These are phyloP conservation scores for Radopholus similis DNA, from an alignment of 1,140 invertebrate genomes.

Conservation along the genomic window DNA sequence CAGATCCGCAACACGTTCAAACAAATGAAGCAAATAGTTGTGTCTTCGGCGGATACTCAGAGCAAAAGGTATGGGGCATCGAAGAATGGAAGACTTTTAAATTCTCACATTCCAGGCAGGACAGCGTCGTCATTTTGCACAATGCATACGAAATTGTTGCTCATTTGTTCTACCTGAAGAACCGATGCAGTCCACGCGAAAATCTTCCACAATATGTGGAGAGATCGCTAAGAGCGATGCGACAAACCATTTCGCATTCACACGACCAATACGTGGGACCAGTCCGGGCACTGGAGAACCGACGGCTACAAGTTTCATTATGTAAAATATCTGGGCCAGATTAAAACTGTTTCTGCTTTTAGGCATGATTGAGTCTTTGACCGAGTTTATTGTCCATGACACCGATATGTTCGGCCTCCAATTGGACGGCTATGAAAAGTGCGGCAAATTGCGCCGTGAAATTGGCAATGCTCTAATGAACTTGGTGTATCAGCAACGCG, in stretches of 20 bases:
- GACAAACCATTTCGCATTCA: slow-evolving; percentile 11
- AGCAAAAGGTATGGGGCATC: not conserved
- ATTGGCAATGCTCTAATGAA: slow-evolving; percentile 21
- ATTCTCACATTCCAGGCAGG: not conserved
- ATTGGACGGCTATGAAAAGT: slow-evolving; percentile 9
- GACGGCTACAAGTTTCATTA: not conserved
- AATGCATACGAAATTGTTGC: slow-evolving; percentile 4
- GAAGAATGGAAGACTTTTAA: not conserved
- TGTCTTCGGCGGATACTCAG: not conserved
- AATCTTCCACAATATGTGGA: not conserved
- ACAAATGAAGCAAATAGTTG: not conserved
- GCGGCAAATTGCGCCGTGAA: slow-evolving; percentile 3
- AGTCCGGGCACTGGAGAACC: slow-evolving; percentile 5
- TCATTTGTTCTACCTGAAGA: slow-evolving; percentile 11
- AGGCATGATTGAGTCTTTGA: slow-evolving; percentile 5
- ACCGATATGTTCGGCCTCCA: not conserved
- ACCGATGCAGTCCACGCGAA: not conserved
- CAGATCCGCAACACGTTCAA: not conserved
- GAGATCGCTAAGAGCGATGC: not conserved
- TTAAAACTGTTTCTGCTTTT: not conserved
- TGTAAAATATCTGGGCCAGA: not conserved
- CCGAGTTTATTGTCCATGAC: slow-evolving; percentile 7
- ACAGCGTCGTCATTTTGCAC: not conserved
- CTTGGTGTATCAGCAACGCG: slow-evolving; percentile 10
- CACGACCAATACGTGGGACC: slow-evolving; percentile 11